Evolutionary conservation across 2,888 invertebrate genomes (phyloP).

Genomic region (Mimas tiliae): DNA sequence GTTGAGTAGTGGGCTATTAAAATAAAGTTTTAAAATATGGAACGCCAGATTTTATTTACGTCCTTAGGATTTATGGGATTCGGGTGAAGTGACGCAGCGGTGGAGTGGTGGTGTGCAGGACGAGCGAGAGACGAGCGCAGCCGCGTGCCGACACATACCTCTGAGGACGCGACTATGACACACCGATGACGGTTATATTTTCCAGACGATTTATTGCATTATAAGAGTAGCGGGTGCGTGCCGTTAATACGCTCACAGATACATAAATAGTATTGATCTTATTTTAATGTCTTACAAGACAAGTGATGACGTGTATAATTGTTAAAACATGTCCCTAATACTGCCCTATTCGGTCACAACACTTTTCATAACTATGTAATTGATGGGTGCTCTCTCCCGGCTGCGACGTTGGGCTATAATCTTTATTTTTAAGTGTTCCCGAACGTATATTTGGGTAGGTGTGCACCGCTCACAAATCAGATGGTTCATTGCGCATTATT

Average conservation of each 20-base stretch:
- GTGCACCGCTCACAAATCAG: constrained; percentile 64
- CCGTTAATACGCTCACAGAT: constrained; percentile 79
- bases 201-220: constrained; percentile 84
- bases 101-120: constrained; percentile 39
- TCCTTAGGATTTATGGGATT: constrained; percentile 74
- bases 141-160: constrained; percentile 50
- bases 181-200: constrained; percentile 81
- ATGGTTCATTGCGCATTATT: constrained; percentile 73
- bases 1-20: constrained; percentile 82
- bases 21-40: constrained; percentile 82
- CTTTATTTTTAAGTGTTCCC: constrained; percentile 45
- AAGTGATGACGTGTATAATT: constrained; percentile 80
- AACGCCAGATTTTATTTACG: constrained; percentile 81
- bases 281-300: constrained; percentile 83
- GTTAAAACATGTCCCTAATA: constrained; percentile 71
- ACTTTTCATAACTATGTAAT: constrained; percentile 59
- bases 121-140: constrained; percentile 33
- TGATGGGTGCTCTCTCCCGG: constrained; percentile 48
- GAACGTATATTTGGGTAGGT: constrained; percentile 46
- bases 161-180: constrained; percentile 74
- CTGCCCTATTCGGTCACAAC: constrained; percentile 68
- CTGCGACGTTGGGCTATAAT: constrained; percentile 41
- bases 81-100: constrained; percentile 58
- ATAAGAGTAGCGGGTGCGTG: constrained; percentile 75
- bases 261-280: constrained; percentile 83